Conservation (phyloP, 2,888 invertebrate genomes). For the Choristoneura rosaceana region DNA sequence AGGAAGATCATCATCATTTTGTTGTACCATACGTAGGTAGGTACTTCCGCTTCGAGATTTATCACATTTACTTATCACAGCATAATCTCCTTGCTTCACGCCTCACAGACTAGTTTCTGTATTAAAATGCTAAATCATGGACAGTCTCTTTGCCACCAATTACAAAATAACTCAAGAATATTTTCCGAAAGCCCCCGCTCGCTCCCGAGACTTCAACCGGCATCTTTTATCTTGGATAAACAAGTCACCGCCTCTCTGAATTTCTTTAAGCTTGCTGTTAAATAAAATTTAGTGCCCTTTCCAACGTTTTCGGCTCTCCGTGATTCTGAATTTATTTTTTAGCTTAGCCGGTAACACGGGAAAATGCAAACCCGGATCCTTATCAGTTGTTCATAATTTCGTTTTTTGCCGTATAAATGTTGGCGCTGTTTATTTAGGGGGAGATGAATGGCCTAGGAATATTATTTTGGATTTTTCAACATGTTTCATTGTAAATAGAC, state of each 20-base stretch:
- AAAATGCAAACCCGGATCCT: slow-evolving; percentile 38
- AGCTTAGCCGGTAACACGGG: slow-evolving; percentile 42
- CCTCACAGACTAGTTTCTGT: no score
- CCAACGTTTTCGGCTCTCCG: slow-evolving; percentile 53
- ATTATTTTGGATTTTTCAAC: slow-evolving; percentile 8
- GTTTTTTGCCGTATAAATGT: slow-evolving; percentile 24
- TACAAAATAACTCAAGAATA: not conserved
- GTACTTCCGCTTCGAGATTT: no score
- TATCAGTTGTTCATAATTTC: slow-evolving; percentile 42
- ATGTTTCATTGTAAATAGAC: no score
- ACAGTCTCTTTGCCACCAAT: not conserved
- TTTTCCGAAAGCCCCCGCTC: slow-evolving; percentile 42
- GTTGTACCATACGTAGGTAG: no score
- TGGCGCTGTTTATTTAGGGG: slow-evolving; percentile 32
- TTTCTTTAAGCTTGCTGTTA: slow-evolving; percentile 61
- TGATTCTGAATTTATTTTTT: slow-evolving; percentile 63
- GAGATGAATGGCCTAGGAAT: slow-evolving; percentile 10
- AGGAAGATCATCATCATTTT: no score
- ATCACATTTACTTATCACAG: no score
- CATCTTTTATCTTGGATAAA: slow-evolving; percentile 61
- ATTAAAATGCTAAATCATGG: no score
- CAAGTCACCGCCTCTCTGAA: slow-evolving; percentile 56
- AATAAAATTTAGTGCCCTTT: slow-evolving; percentile 61
- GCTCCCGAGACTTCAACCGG: slow-evolving; percentile 48
- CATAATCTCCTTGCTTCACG: no score